A percentile compares a stretch with the other conserved stretches of the same genome.
Conservation (phyloP, 2,797 vertebrate species). For the Graptemys geographica region DNA sequence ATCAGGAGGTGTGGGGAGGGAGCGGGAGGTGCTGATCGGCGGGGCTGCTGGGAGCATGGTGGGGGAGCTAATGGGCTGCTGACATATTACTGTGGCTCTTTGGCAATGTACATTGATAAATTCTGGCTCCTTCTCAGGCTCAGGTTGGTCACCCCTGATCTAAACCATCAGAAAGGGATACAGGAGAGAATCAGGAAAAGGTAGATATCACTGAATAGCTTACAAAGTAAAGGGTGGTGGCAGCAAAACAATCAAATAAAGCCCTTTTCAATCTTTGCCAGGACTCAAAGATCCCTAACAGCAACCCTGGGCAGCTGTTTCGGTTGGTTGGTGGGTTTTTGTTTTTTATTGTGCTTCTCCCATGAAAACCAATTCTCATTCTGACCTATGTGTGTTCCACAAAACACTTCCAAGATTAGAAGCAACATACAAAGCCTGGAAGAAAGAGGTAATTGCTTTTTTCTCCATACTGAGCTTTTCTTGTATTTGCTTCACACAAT, state of each 20-base stretch:
- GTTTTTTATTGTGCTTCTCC: constrained; percentile 54
- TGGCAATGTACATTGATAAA: no score
- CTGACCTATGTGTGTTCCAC: neutral
- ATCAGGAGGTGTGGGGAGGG: no score
- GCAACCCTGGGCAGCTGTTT: constrained; percentile 46
- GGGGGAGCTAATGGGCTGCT: no score
- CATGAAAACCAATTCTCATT: constrained; percentile 18
- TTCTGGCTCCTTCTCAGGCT: no score
- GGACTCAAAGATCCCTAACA: neutral
- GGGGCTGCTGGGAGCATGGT: no score
- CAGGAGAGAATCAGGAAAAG: neutral
- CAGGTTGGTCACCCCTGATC: no score
- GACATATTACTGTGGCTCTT: no score
- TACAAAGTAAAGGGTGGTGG: neutral
- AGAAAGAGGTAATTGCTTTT: neutral
- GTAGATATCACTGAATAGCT: neutral
- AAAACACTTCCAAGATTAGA: constrained; percentile 1
- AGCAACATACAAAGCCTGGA: constrained; percentile 5
- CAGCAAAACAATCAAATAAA: neutral
- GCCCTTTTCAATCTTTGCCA: neutral
- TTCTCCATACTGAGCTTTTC: constrained; percentile 12
- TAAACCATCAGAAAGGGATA: neutral
- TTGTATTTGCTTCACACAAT: constrained; percentile 16
- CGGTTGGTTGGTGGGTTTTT: neutral
- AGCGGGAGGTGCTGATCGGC: no score